Base-by-base conservation (phyloP, 1,140 invertebrate species). In the Lethrus apterus region DNA sequence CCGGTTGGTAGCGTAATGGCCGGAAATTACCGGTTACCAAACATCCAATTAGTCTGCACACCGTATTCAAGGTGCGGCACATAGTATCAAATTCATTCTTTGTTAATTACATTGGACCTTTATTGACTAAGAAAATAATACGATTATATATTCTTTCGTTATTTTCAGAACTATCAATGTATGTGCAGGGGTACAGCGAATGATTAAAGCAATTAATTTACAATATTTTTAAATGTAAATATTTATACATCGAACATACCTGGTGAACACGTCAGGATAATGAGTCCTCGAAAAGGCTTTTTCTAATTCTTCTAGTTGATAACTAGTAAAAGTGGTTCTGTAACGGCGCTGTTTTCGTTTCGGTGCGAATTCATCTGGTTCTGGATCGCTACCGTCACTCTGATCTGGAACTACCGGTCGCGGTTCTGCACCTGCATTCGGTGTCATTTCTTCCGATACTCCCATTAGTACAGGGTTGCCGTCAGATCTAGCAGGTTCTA, bases 241-340 rank as follows among this genome's bases (percentile, higher is more conserved):
- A n/a, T n/a, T n/a, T n/a, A n/a, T n/a, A n/a, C n/a, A n/a, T n/a
- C 15, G 15, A 14, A 64, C 74, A 71, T 75, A 96, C 86, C 93
- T 86, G 15, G 92, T 97, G 71, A 97, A 98, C 0, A 98, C 93
- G 70, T 98, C 94, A 13, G 94, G 94, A 70, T 97, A 98, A 70
- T 98, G 94, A 3, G 93, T 97, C 57, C 93, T 81, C 0, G 91
- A 87, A 69, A 98, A 98, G 0, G 93, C 93, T 67, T 96, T 97
- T 67, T 98, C 94, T 48, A 98, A 71, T 69, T 98, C 94, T 64
- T 97, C 93, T 42, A 98, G 71, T 68, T 97, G 93, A 64, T 90
- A 93, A 59, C 88, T 92, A 4, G 91, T 95, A 69, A 95, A 95
- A 24, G 93, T 95, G 2, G 93, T 95, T 44, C 93, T 74, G 65